Evolutionary conservation across 1,140 invertebrate genomes (phyloP), one percentile per base, ranked within the genome.

Genomic region (Limonius californicus): DNA sequence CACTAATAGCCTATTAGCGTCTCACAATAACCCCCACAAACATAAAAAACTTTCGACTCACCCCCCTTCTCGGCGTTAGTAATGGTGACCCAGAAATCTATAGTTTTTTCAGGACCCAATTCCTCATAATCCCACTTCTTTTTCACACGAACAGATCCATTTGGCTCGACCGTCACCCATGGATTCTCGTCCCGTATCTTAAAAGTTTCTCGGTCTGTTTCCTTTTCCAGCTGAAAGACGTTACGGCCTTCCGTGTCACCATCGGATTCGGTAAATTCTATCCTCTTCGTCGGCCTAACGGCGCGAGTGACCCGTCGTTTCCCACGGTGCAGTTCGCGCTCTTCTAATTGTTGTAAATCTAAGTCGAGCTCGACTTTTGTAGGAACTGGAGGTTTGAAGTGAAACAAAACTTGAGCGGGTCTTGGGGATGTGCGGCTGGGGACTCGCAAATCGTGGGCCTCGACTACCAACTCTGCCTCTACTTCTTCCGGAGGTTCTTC

Each of bases 111-210:
- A 0, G 92, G 91, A n/a, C 92, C 93, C 1, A 97, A 77, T 71
- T 95, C 92, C 74, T 97, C 94, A 77, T 94, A 97, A 82, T 97
- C 93, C 94, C 94, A 97, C 83, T 94, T 94, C 84, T 94, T 92
- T 79, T 94, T 95, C 32, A 97, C 92, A 69, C 88, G 86, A 61
- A 97, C 93, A 21, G 92, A 91, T 60, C 94, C 94, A 78, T 91
- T 94, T 6, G 89, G 84, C 74, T 92, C 92, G 32, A 97, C 93
- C 11, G 89, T 93, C 19, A 97, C 92, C 94, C 94, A 97, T 47
- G 89, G 88, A 79, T 94, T 95, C 76, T 94, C 91, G 68, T 95
- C 93, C 59, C 92, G 82, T 69, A 97, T 94, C 79, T 95, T 95
- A 75, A 95, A 97, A 8, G 89, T 92, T 75, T 97, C 94, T 69